Conservation (phyloP, 2,888 invertebrate genomes). For the Drosophila kokeensis region DNA sequence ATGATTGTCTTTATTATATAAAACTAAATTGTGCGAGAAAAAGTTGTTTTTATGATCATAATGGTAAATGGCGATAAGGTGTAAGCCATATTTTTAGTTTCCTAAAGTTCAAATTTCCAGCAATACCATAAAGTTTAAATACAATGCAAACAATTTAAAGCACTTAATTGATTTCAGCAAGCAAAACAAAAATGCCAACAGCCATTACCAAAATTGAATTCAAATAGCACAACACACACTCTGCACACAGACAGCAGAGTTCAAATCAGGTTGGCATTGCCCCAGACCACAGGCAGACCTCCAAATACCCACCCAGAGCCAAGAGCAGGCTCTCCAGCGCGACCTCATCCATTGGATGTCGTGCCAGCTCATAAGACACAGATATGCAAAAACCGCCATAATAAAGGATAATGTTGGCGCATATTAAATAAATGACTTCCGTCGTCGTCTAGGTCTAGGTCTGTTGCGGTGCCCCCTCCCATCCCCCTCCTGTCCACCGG, state of each 20-base stretch:
- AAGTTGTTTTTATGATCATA: neutral
- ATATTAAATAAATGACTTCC: slow-evolving; percentile 82
- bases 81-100: neutral
- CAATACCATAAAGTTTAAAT: slow-evolving; percentile 11
- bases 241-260: slow-evolving; percentile 18
- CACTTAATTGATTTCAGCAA: slow-evolving; percentile 67
- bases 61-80: neutral
- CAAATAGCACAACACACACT: slow-evolving; percentile 33
- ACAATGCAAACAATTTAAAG: slow-evolving; percentile 48
- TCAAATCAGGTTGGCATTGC: slow-evolving; percentile 36
- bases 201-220: slow-evolving; percentile 65
- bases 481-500: no score
- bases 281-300: slow-evolving; percentile 4
- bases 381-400: slow-evolving; percentile 79
- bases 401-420: slow-evolving; percentile 81
- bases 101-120: neutral
- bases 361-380: slow-evolving; percentile 76
- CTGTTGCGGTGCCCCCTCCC: slow-evolving; percentile 17
- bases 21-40: neutral
- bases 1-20: neutral
- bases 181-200: slow-evolving; percentile 39
- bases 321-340: slow-evolving; percentile 3
- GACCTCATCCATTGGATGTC: slow-evolving; percentile 42
- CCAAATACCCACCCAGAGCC: slow-evolving; percentile 1
- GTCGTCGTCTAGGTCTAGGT: slow-evolving; percentile 59